These are phyloP conservation scores for Dermolepida albohirtum DNA, from an alignment of 2,888 invertebrate genomes.

Conservation along the genomic window DNA sequence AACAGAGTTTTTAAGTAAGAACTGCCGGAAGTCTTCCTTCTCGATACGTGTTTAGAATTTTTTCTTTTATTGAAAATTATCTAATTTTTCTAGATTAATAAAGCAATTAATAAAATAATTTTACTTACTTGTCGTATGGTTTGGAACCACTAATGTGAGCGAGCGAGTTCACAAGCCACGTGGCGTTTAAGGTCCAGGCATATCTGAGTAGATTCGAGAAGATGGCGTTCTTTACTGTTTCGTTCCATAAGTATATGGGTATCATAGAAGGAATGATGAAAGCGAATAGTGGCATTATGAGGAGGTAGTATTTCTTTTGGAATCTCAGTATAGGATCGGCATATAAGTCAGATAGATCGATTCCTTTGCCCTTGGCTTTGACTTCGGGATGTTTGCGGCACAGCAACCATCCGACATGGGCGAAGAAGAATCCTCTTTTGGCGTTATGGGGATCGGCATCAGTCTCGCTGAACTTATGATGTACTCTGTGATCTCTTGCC, in stretches of 20 bases:
- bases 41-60: no score
- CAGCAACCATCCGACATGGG: slow-evolving; percentile 95
- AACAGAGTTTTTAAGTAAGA: no score
- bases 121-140: slow-evolving; percentile 77
- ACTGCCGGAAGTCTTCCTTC: no score
- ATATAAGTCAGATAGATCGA: slow-evolving; percentile 87
- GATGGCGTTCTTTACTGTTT: slow-evolving; percentile 75
- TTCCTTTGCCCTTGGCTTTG: slow-evolving; percentile 83
- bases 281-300: slow-evolving; percentile 79
- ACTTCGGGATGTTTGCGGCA: slow-evolving; percentile 93
- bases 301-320: slow-evolving; percentile 88
- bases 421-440: slow-evolving; percentile 93
- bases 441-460: slow-evolving; percentile 96
- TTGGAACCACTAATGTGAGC: slow-evolving; percentile 85
- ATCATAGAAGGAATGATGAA: slow-evolving; percentile 82
- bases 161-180: slow-evolving; percentile 92
- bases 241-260: slow-evolving; percentile 84
- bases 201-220: slow-evolving; percentile 83
- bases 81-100: no score
- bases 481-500: slow-evolving; percentile 85
- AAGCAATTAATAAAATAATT: not conserved
- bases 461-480: slow-evolving; percentile 94
- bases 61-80: no score
- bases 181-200: slow-evolving; percentile 83
- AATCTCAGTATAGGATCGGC: slow-evolving; percentile 86